Base-by-base conservation (phyloP, 2,113 vertebrate species). In the Pipa parva region DNA sequence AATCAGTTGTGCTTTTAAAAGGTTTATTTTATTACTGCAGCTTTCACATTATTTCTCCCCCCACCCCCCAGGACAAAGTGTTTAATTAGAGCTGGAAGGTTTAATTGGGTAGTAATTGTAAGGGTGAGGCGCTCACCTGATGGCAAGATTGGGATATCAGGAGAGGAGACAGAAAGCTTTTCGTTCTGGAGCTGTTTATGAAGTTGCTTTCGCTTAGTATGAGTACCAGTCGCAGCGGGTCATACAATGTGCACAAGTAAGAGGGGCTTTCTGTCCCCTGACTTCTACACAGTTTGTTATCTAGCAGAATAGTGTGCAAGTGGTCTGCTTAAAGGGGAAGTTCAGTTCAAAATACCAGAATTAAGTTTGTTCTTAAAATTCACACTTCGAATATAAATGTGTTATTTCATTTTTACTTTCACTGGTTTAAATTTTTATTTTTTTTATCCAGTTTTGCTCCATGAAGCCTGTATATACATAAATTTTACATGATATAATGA, bases 231-330 rank as follows among this genome's bases (percentile, higher is more conserved):
- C 45, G 56, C 31, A 45, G 24, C 5, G 29, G 45, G 29, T 68
- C 64, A 10, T 68, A 59, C 33, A 59, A 49, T 6, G 20, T 67
- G 42, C 46, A 31, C 7, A 68, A 68, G 64, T 68, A 51, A 59
- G 64, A 37, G 11, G 36, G 18, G 18, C 9, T 2, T 31, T 7
- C 7, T 5, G 52, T 18, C 17, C 28, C 26, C 20, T 5, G 36
- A 12, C 17, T 12, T 42, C 39, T 17, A 3, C n/a, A 2, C 39
- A 42, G 39, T 5, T 5, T 31, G 29, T 6, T n/a, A n/a, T n/a
- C n/a, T n/a, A n/a, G n/a, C n/a, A n/a, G n/a, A n/a, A n/a, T n/a
- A n/a, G n/a, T n/a, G n/a, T n/a, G n/a, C n/a, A n/a, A n/a, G n/a
- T n/a, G n/a, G n/a, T n/a, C n/a, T n/a, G n/a, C n/a, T n/a, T n/a